A percentile compares a stretch with the other conserved stretches of the same genome.
These are phyloP conservation scores for Scaptodrosophila lebanonensis DNA, from an alignment of 1,140 invertebrate species.

Conservation along the genomic window DNA sequence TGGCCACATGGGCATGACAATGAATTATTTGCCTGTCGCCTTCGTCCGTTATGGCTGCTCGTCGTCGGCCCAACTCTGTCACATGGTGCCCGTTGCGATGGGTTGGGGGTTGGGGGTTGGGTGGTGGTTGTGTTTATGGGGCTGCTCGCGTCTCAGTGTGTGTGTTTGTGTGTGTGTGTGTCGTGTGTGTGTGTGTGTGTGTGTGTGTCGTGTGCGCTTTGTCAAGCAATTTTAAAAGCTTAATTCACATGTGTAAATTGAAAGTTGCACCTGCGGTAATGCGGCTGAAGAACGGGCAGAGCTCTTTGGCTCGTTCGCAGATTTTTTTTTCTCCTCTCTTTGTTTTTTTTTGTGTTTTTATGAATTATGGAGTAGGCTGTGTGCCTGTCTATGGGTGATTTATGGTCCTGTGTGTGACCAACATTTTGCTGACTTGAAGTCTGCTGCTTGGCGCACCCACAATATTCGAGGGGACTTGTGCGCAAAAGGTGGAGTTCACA, in stretches of 20 bases:
- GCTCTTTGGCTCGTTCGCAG: slow-evolving; percentile 32
- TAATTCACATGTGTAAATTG: slow-evolving; percentile 76
- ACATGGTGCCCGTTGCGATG: slow-evolving; percentile 7
- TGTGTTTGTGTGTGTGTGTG: slow-evolving; percentile 7
- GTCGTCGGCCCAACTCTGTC: background rate
- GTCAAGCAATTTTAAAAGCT: slow-evolving; percentile 68
- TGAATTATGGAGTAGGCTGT: slow-evolving; percentile 45
- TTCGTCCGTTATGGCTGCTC: background rate
- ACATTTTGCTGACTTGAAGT: no score
- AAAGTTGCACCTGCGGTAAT: slow-evolving; percentile 60
- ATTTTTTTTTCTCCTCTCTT: slow-evolving; percentile 41
- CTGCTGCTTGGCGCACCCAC: no score
- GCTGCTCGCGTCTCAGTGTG: background rate
- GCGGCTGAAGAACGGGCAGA: slow-evolving; percentile 10
- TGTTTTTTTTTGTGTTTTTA: slow-evolving; percentile 8
- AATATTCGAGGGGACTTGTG: no score
- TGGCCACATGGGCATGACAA: slow-evolving; percentile 62
- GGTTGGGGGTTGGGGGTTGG: background rate
- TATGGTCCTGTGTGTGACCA: slow-evolving; percentile 17
- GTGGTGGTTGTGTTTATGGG: background rate
- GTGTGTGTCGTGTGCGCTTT: slow-evolving; percentile 38
- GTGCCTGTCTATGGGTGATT: slow-evolving; percentile 46
- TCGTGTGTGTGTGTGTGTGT: background rate
- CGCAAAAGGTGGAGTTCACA: no score
- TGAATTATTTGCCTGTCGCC: slow-evolving; percentile 53